Conservation (phyloP, 2,797 vertebrate species). For the Megalops cyprinoides region DNA sequence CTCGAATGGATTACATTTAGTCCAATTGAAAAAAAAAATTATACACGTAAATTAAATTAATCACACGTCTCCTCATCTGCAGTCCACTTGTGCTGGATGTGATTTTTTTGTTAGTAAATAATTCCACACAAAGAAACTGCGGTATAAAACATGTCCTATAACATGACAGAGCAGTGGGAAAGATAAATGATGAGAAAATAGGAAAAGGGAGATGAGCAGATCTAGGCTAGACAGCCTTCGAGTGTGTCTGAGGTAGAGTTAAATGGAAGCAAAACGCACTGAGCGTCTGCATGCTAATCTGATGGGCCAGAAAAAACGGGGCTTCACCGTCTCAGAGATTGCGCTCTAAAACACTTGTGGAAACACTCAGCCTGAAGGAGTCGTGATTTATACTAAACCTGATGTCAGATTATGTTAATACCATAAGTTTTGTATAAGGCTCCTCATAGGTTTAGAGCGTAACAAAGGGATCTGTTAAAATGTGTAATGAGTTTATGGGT, state of each 20-base stretch:
- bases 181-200: not conserved
- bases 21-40: not conserved
- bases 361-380: not conserved
- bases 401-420: slow-evolving; percentile 11
- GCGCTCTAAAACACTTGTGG: not conserved
- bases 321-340: not conserved
- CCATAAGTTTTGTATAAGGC: not conserved
- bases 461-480: not conserved
- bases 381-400: not conserved
- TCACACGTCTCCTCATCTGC: not conserved
- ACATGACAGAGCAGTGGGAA: not conserved
- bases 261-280: not conserved
- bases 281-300: not conserved
- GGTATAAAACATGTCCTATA: not conserved
- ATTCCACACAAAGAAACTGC: not conserved
- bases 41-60: too few relatives aligned
- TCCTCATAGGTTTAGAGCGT: not conserved
- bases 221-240: not conserved
- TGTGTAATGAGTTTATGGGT: slow-evolving; percentile 4
- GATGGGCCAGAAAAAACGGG: not conserved
- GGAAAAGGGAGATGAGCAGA: not conserved
- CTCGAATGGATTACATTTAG: not conserved
- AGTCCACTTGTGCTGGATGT: not conserved
- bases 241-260: not conserved
- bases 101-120: not conserved